phyloP scores from a whole-genome alignment of 2,797 vertebrate species.

The Meriones psammophilus region DNA sequence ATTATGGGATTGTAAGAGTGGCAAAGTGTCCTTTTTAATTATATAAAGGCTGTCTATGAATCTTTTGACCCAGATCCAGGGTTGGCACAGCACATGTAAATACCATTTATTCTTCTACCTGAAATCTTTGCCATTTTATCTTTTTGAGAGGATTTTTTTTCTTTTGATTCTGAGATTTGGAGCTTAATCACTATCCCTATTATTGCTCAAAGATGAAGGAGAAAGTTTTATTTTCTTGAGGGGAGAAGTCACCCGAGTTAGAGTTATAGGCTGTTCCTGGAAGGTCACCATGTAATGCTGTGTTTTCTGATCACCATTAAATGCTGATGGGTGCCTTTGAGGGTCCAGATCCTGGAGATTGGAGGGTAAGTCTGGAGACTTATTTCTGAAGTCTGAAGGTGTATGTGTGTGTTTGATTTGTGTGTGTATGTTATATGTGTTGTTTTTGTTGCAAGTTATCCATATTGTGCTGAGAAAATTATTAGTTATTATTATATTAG shows the following conservation, averaged over 20 bases:
- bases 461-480: background rate
- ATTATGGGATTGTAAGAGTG: background rate
- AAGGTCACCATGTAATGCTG: background rate
- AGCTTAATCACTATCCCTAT: background rate
- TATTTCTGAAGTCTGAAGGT: background rate
- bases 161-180: constrained; percentile 13
- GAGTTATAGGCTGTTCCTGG: background rate
- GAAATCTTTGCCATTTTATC: background rate
- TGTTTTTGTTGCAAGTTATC: background rate
- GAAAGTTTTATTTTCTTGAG: background rate
- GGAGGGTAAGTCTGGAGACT: background rate
- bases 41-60: background rate
- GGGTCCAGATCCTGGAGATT: background rate
- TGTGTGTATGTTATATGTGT: background rate
- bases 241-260: background rate
- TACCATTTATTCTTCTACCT: background rate
- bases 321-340: background rate
- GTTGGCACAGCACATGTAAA: background rate
- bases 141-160: background rate
- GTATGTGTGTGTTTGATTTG: background rate
- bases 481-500: background rate
- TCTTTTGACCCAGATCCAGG: constrained; percentile 10
- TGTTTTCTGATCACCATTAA: background rate
- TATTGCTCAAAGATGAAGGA: background rate
- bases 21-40: constrained; percentile 34